Evolutionary conservation across 2,113 vertebrate species (phyloP).

Genomic region (Leuciscus idus): DNA sequence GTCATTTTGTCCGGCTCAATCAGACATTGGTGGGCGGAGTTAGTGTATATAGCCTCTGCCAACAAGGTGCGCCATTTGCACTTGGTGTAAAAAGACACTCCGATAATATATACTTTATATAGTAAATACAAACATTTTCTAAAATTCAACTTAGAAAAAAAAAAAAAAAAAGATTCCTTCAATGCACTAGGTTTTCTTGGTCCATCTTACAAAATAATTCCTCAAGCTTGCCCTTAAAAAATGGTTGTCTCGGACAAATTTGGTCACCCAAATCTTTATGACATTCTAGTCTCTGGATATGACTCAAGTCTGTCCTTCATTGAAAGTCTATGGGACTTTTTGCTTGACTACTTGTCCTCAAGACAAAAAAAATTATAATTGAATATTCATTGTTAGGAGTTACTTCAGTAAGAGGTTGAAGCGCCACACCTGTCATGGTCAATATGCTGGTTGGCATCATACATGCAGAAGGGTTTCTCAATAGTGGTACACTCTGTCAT

Average conservation of each 20-base stretch:
- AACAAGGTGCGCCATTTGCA: background rate
- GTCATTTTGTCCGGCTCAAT: too few relatives aligned
- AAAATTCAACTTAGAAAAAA: too few relatives aligned
- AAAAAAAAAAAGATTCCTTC: too few relatives aligned
- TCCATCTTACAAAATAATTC: too few relatives aligned
- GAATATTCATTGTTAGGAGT: background rate
- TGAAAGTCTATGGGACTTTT: background rate
- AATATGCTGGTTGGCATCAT: constrained; percentile 93
- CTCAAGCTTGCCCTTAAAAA: too few relatives aligned
- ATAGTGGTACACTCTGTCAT: constrained; percentile 97
- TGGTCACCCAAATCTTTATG: too few relatives aligned
- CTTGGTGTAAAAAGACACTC: background rate
- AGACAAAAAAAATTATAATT: background rate
- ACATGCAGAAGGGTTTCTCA: constrained; percentile 95
- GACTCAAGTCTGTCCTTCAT: background rate
- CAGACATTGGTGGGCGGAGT: background rate
- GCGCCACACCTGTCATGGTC: constrained; percentile 88
- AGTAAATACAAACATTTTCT: background rate
- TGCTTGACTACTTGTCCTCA: background rate
- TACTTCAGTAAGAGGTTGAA: background rate
- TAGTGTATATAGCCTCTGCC: background rate
- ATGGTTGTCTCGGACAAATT: too few relatives aligned
- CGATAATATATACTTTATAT: background rate
- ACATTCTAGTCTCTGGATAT: background rate
- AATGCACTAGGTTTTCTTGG: too few relatives aligned